Base-by-base conservation (phyloP, 1,140 invertebrate genomes). In the Anastatus disparis region DNA sequence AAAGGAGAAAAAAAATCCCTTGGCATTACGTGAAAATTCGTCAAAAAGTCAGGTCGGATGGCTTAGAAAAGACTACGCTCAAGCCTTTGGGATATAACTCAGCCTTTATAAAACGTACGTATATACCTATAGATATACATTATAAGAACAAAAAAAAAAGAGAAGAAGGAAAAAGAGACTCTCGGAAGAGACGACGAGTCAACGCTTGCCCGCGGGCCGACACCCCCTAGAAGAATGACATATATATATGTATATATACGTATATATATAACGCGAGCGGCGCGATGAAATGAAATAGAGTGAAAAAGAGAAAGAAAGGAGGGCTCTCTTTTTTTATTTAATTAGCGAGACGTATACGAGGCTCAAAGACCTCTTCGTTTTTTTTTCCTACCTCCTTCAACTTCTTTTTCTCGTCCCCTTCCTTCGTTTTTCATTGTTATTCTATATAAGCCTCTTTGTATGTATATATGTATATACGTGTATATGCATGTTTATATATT, bases 321-420 rank as follows among this genome's bases (percentile, higher is more conserved):
- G 70, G n/a, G 70, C 62, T 71, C n/a, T n/a, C n/a, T 78, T 80
- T 81, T 75, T 81, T 81, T 79, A 83, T 83, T 83, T 81, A 82
- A 83, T 84, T 84, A 84, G 77, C 76, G 74, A 81, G 75, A 81
- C 81, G 77, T 77, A n/a, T n/a, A 78, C 77, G 76, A 72, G n/a
- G 72, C 74, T 81, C 79, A 78, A 82, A 80, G 77, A 76, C 73
- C 75, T 75, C 74, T 65, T 56, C 56, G 35, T 52, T 48, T n/a
- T 29, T 52, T 24, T 52, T 48, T 40, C 50, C 56, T 70, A n/a
- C n/a, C n/a, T n/a, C n/a, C n/a, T n/a, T n/a, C n/a, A n/a, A n/a
- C 61, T 75, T 69, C 48, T 65, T 70, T n/a, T 64, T 71, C 70
- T 46, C 26, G 8, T 22, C 20, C 26, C 24, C n/a, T 31, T 15